A percentile compares a stretch with the other conserved stretches of the same genome.
Conservation (phyloP, 2,888 invertebrate genomes). For the Pandemis heparana region DNA sequence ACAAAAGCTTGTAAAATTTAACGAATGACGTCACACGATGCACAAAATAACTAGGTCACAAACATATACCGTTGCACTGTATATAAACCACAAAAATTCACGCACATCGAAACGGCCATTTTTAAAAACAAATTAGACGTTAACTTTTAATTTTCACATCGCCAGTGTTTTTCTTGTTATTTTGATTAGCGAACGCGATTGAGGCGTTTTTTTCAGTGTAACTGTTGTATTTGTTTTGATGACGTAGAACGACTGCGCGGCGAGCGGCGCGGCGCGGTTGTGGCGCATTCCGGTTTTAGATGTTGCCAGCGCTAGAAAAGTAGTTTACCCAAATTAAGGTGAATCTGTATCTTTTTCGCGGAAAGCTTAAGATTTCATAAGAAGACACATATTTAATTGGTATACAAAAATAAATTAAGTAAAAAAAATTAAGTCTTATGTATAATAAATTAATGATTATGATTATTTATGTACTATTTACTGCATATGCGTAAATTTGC, state of each 20-base stretch:
- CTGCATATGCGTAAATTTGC: too few species aligned
- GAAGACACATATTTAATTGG: too few species aligned
- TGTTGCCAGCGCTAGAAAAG: constrained; percentile 21
- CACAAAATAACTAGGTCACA: constrained; percentile 62
- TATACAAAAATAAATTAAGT: too few species aligned
- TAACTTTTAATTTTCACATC: constrained; percentile 34
- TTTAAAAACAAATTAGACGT: constrained; percentile 8
- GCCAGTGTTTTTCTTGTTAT: constrained; percentile 25
- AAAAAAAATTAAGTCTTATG: too few species aligned
- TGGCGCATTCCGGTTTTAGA: constrained; percentile 40
- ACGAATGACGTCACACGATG: constrained; percentile 61
- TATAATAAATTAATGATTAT: too few species aligned
- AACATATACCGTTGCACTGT: constrained; percentile 53
- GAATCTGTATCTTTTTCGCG: neutral
- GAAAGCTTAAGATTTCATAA: too few species aligned
- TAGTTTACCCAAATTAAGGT: neutral
- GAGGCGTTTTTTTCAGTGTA: constrained; percentile 23
- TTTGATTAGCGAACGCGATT: constrained; percentile 13
- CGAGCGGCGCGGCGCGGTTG: constrained; percentile 31
- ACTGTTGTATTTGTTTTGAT: constrained; percentile 42
- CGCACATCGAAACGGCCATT: constrained; percentile 45
- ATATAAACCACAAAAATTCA: constrained; percentile 46
- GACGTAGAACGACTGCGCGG: constrained; percentile 42
- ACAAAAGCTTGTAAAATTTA: constrained; percentile 45
- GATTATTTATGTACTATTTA: too few species aligned